Base-by-base conservation (phyloP, 37 sponge, comb jelly and placozoan genomes). In the Halichondria panicea region DNA sequence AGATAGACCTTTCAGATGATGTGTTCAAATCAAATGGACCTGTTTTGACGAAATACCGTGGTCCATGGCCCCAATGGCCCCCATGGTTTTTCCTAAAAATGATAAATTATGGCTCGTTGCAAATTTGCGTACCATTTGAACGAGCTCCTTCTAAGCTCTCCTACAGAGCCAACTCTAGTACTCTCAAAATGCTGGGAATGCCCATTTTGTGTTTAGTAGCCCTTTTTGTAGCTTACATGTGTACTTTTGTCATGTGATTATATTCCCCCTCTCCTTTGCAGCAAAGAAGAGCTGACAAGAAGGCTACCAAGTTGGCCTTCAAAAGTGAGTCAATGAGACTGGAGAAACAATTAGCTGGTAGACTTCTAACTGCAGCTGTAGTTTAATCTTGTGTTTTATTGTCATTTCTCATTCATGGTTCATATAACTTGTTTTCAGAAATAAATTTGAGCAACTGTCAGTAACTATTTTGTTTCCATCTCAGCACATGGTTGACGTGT, bases 241-340 rank as follows among this genome's bases (percentile, higher is more conserved):
- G n/a, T n/a, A n/a, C n/a, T n/a, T n/a, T n/a, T n/a, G 39, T 2
- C 31, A 45, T 45, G 46, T 11, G 52, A 35, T 31, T 55, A 4
- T 72, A 33, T 11, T 34, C 13, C 5, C 30, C 27, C 32, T 4
- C 1, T 70, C 7, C 41, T 53, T 55, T 72, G 0, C 50, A 90
- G 91, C 52, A 43, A 34, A 45, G 92, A 27, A 63, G 95, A 54
- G 64, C 66, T 35, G 62, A 67, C 4, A 94, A 94, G 83, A 94
- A 94, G 43, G 70, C 71, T 2, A 87, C 77, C 6, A 90, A 84
- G 66, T 40, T 66, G 40, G 82, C 72, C 1, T 94, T 75, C 66
- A 90, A 91, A 40, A 40, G 58, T 40, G 95, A 94, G 46, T 71
- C 69, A 22, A 43, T 84, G 57, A 71, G 32, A 68, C 78, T 72